These are phyloP conservation scores for Atrina japonica DNA, from an alignment of 2,888 invertebrate genomes.

Conservation along the genomic window DNA sequence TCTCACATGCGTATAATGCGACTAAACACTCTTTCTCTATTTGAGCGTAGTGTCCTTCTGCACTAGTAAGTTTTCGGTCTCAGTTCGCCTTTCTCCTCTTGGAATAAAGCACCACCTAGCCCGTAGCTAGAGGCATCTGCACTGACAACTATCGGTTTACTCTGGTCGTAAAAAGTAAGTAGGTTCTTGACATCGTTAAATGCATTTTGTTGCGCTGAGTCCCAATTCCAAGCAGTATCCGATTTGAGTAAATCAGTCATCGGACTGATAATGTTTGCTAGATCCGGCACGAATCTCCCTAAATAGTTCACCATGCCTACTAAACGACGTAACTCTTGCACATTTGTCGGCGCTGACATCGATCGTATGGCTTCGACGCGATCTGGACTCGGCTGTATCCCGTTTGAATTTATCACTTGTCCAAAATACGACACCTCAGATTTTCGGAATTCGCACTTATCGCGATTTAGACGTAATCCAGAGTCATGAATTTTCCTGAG, in stretches of 20 bases:
- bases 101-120: constrained; percentile 52
- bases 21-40: constrained; percentile 56
- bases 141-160: constrained; percentile 50
- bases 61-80: constrained; percentile 7
- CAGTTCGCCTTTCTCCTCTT: not conserved
- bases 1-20: constrained; percentile 53
- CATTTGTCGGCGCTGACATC: not conserved
- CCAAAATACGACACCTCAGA: constrained; percentile 10
- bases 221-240: constrained; percentile 7
- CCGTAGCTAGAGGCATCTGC: constrained; percentile 54
- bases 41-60: constrained; percentile 48
- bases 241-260: constrained; percentile 10
- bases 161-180: constrained; percentile 46
- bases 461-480: not conserved
- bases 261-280: constrained; percentile 9
- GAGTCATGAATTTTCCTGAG: not conserved
- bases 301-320: constrained; percentile 24
- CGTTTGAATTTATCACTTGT: not conserved
- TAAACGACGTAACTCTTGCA: constrained; percentile 1
- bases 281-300: constrained; percentile 18
- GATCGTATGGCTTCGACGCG: constrained; percentile 1
- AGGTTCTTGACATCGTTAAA: constrained; percentile 3
- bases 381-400: constrained; percentile 4
- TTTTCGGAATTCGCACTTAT: constrained; percentile 21
- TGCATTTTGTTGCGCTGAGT: not conserved